Evolutionary conservation across 2,888 invertebrate genomes (phyloP), one percentile per base, ranked within the genome.

Genomic region (Diarsia dahlii): DNA sequence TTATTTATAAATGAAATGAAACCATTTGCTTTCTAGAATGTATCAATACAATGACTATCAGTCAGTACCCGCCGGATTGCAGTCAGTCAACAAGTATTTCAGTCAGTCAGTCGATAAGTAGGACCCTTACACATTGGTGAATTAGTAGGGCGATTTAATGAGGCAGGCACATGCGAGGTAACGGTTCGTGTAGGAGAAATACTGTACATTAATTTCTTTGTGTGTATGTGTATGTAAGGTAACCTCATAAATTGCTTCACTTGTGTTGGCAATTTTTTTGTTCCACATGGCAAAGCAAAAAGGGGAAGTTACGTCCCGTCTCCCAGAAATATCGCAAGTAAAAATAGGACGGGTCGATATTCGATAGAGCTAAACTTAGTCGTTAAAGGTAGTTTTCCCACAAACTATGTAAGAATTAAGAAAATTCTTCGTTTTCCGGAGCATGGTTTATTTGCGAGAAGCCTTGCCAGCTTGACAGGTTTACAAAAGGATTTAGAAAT

Each of bases 41-140:
- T 56, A 84, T 56, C 45, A 18, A 20, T 3, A 56, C 46, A 54
- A 39, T 15, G 15, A 46, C 34, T 73, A 63, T 83, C 81, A 74
- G 84, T 83, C 76, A 84, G 50, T 69, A 68, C 52, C 50, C 76
- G 82, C n/a, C 39, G 34, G 73, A 69, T 56, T 64, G 72, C 68
- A 70, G 80, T 71, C 68, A 71, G 34, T 12, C 34, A 76, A n/a
- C 64, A 73, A 65, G 60, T 28, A 58, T 46, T 23, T 39, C 8
- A 39, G 39, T 39, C 39, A 39, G 39, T 39, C 45, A 54, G 56
- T 39, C 58, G 71, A 81, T 83, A 81, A 76, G 50, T 71, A 70
- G 64, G 45, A 73, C 58, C 72, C 60, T 80, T 80, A 48, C 75
- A 68, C 76, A 62, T 70, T 23, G 52, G 28, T 56, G 60, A 70